phyloP scores from a whole-genome alignment of 1,140 invertebrate genomes.

The Formica selysi region DNA sequence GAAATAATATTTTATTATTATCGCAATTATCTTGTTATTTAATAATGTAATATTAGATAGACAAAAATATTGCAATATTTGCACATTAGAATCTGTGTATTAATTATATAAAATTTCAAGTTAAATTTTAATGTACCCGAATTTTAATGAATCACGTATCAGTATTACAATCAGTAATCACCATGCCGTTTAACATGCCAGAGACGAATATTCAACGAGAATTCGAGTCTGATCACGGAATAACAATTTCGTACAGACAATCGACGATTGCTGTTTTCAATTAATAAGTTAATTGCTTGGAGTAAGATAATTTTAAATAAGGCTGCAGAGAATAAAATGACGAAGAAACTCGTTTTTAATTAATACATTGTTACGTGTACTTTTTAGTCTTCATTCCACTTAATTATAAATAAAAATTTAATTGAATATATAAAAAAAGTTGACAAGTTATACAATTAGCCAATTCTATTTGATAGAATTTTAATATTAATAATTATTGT shows the following conservation, averaged over 20 bases:
- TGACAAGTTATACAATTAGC: background rate
- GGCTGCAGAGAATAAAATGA: background rate
- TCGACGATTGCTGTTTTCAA: background rate
- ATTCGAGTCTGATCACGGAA: background rate
- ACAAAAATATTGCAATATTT: no score
- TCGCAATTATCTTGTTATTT: no score
- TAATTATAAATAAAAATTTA: constrained; percentile 24
- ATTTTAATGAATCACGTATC: no score
- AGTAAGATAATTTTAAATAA: background rate
- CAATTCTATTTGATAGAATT: constrained; percentile 9
- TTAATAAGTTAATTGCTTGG: background rate
- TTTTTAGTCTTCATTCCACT: background rate
- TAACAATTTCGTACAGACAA: background rate
- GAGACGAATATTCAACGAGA: background rate
- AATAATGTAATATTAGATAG: no score
- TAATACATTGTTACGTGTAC: background rate
- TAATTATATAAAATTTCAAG: no score
- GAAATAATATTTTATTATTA: no score
- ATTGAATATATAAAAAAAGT: background rate
- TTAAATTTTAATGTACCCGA: no score
- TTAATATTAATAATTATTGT: constrained; percentile 16
- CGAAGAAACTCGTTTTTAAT: background rate
- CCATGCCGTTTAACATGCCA: background rate
- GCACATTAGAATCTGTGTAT: no score
- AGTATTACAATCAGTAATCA: background rate